A percentile compares a stretch with the other conserved stretches of the same genome.
phyloP scores from a whole-genome alignment of 2,888 invertebrate species.

The Acanthosepion esculentum region DNA sequence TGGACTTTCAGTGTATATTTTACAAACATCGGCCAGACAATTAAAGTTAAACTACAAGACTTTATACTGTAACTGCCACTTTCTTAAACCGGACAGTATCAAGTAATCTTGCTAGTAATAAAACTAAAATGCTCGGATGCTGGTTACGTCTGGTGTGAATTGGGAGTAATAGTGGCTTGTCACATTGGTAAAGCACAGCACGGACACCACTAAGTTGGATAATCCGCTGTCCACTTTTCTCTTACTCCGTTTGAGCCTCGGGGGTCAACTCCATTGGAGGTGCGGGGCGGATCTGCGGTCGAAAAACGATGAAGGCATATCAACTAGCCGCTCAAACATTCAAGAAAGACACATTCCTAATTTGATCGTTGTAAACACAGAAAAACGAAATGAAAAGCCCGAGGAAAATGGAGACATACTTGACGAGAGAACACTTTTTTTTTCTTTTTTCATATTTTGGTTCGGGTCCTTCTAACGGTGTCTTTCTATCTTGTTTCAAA shows the following conservation, averaged over 20 bases:
- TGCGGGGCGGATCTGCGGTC: background rate
- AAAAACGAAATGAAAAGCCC: background rate
- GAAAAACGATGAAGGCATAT: background rate
- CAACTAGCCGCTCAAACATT: background rate
- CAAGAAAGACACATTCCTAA: background rate
- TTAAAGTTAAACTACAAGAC: background rate
- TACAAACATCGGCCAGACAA: background rate
- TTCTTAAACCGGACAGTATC: background rate
- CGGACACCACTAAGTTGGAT: background rate
- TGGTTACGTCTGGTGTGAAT: background rate
- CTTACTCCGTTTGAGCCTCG: background rate
- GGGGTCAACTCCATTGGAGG: no score
- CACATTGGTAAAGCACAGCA: background rate
- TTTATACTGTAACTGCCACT: background rate
- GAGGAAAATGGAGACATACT: background rate
- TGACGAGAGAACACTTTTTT: background rate
- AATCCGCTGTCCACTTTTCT: background rate
- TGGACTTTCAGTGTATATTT: background rate
- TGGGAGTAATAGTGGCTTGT: background rate
- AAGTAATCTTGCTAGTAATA: background rate
- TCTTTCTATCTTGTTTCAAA: background rate
- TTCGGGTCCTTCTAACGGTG: background rate
- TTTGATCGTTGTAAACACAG: constrained; percentile 13
- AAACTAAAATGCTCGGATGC: background rate
- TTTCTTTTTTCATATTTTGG: background rate